These are phyloP conservation scores for Rhynchophorus ferrugineus DNA, from an alignment of 1,140 invertebrate genomes.

Conservation along the genomic window DNA sequence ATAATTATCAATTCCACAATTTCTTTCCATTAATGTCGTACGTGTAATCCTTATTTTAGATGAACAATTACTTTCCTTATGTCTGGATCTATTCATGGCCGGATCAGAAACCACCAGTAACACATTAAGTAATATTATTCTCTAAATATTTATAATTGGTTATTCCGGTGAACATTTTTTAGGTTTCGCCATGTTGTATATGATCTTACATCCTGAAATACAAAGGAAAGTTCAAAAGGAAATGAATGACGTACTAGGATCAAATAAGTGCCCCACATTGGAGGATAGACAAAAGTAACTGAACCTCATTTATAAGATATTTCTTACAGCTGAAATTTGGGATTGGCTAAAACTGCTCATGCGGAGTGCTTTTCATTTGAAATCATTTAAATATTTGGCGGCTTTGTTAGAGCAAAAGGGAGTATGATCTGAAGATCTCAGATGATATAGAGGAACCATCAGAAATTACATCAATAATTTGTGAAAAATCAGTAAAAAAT, in stretches of 20 bases:
- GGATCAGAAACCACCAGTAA: slow-evolving; percentile 77
- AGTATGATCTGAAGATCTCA: too few species aligned
- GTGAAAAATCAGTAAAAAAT: too few species aligned
- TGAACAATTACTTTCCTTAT: slow-evolving; percentile 61
- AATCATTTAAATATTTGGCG: not conserved
- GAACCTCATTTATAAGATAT: not conserved
- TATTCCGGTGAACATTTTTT: not conserved
- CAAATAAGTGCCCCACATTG: slow-evolving; percentile 56
- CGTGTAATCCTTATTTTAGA: slow-evolving; percentile 13
- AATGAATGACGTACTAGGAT: slow-evolving; percentile 67
- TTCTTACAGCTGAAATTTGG: not conserved
- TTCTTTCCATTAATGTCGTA: too few species aligned
- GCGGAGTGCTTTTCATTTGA: not conserved
- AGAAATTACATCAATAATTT: too few species aligned
- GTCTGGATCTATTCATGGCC: slow-evolving; percentile 75
- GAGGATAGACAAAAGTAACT: slow-evolving; percentile 60
- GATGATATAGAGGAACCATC: too few species aligned
- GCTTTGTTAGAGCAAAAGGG: too few species aligned
- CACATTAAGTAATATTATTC: slow-evolving; percentile 42
- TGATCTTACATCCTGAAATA: slow-evolving; percentile 69
- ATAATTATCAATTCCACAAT: too few species aligned
- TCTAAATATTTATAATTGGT: not conserved
- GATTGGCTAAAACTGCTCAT: not conserved
- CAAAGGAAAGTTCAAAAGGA: slow-evolving; percentile 73
- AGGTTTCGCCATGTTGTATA: slow-evolving; percentile 68